phyloP scores from a whole-genome alignment of 2,797 vertebrate species.

The Spondyliosoma cantharus region DNA sequence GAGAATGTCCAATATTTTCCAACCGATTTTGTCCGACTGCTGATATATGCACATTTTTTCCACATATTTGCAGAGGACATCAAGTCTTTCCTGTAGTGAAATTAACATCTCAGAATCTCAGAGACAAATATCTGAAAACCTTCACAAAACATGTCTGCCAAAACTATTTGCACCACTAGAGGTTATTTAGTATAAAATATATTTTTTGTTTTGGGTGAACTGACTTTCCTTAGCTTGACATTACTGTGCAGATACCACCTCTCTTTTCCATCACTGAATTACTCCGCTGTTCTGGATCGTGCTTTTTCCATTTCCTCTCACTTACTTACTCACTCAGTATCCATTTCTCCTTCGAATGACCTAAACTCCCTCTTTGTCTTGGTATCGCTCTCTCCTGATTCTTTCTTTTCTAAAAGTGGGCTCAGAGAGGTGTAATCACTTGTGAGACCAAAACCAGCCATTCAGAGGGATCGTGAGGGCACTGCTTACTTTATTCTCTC shows the following conservation, averaged over 20 bases:
- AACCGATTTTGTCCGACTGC: no score
- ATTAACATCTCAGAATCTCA: neutral
- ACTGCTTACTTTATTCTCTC: slow-evolving; percentile 57
- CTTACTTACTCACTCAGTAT: slow-evolving; percentile 29
- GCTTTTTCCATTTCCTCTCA: slow-evolving; percentile 40
- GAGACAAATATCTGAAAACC: neutral
- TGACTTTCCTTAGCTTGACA: slow-evolving; percentile 1
- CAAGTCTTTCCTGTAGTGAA: no score
- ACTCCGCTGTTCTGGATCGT: slow-evolving; percentile 7
- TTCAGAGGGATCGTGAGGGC: slow-evolving; percentile 51
- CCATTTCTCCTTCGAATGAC: slow-evolving; percentile 33
- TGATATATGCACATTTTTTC: no score
- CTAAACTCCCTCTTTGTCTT: slow-evolving; percentile 48
- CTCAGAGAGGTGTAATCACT: slow-evolving; percentile 63
- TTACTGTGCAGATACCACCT: neutral
- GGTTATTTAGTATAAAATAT: neutral
- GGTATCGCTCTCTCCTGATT: slow-evolving; percentile 35
- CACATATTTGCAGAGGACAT: no score
- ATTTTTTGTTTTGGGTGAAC: neutral
- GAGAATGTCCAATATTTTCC: no score
- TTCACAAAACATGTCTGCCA: neutral
- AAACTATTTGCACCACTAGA: neutral
- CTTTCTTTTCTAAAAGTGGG: slow-evolving; percentile 39
- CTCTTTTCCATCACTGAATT: neutral
- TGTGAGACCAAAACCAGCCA: slow-evolving; percentile 64